Base-by-base conservation (phyloP, 1,140 invertebrate genomes). In the Hypothenemus hampei region DNA sequence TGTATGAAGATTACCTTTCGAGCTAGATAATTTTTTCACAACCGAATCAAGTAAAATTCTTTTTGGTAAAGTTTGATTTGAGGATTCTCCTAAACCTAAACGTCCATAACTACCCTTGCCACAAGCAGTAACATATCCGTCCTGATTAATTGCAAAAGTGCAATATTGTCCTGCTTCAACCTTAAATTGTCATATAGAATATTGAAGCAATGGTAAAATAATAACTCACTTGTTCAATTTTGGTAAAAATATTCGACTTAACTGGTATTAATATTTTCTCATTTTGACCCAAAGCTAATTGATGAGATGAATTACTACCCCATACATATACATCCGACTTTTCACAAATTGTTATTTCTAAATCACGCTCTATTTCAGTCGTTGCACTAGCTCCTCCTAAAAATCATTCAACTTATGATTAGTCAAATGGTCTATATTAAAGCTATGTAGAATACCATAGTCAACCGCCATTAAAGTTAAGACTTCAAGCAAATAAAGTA, bases 61-160 rank as follows among this genome's bases (percentile, higher is more conserved):
- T 75, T 94, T 95, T 0, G 93, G 93, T 41, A 85, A 79, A n/a
- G 89, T 76, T 64, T 97, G 92, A 73, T 97, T 93, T 62, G 95
- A 90, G 20, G 89, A 92, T 69, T 96, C 91, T 0, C 91, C 92
- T 66, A 96, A 89, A 0, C 93, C 93, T 5, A 97, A 75, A 0
- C 93, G 74, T 0, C 93, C 93, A 69, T 97, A 97, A 8, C 92
- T 80, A 0, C 93, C 94, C 77, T 96, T 97, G 35, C 93, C 94
- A 89, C 93, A 97, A 0, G 92, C 95, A 62, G 89, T 93, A 0
- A 97, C 81, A 66, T 48, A 72, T 3, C 81, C 81, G 67, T 80
- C 79, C 22, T 64, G 72, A 57, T 81, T 74, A 3, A 84, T 77
- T 3, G 80, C 67, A 72, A 85, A 84, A 4, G 82, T 82, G 60